Conservation (phyloP, 2,113 vertebrate species). For the Catharus fuscescens region DNA sequence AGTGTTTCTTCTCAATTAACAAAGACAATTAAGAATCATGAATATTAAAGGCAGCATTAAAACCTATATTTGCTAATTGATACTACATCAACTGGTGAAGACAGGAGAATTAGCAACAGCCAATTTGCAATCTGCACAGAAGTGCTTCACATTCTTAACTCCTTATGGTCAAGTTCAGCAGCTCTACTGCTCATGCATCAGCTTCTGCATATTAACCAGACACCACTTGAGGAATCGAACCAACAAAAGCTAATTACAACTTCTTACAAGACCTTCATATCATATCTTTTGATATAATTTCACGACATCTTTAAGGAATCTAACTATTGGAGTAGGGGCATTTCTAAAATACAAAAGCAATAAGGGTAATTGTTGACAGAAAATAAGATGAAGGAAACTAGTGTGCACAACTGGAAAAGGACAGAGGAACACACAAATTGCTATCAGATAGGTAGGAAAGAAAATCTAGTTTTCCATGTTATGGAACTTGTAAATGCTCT, state of each 20-base stretch:
- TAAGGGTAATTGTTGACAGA: neutral
- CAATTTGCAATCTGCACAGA: slow-evolving; percentile 38
- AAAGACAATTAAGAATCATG: slow-evolving; percentile 75
- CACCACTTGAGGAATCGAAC: neutral
- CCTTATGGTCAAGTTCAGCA: slow-evolving; percentile 9
- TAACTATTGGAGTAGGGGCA: neutral
- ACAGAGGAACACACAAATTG: neutral
- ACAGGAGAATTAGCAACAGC: slow-evolving; percentile 39
- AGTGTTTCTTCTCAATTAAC: slow-evolving; percentile 73
- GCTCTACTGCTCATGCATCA: neutral
- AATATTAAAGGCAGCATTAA: slow-evolving; percentile 72
- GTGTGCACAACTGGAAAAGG: neutral
- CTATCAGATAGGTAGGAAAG: neutral
- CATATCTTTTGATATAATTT: neutral
- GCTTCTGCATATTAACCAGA: neutral
- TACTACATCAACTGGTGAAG: slow-evolving; percentile 51
- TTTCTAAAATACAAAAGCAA: neutral
- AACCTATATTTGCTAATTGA: slow-evolving; percentile 69
- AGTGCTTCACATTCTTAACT: slow-evolving; percentile 42
- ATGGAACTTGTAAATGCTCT: neutral
- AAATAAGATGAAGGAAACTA: neutral
- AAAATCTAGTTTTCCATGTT: neutral
- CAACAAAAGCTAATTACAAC: neutral
- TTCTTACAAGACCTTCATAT: neutral
- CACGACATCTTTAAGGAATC: neutral